Base-by-base conservation (phyloP, 2,797 vertebrate genomes). In the Iguana delicatissima region DNA sequence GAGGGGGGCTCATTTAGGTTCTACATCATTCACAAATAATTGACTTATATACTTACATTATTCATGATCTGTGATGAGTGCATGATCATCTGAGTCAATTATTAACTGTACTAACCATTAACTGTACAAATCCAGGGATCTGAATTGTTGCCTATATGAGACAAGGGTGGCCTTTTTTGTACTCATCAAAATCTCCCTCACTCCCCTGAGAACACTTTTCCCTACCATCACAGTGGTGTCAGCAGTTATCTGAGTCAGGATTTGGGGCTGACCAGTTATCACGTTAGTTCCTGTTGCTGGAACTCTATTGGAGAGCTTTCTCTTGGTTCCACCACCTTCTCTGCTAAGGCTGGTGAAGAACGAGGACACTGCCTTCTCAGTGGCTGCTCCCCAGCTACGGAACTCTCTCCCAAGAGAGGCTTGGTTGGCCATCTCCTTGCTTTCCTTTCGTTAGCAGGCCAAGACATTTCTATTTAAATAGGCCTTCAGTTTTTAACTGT, bases 41-140 rank as follows among this genome's bases (percentile, higher is more conserved):
- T 85, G 38, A 85, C 24, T 80, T 77, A 24, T 2, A 90, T 79
- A 85, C 24, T 80, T 77, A 32, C 3, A 90, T 79, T 86, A 83
- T 86, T 84, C 32, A 59, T 59, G 69, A 24, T 89, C 89, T 88
- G n/a, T 42, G 38, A 38, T 89, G 35, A 55, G 90, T 89, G 20
- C 38, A 57, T 90, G 88, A 32, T 89, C 2, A 67, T 38, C 67
- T 29, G 55, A 59, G n/a, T 59, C 64, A 42, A 77, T 38, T 46
- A 59, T 32, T 38, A 62, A 29, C 32, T 20, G 57, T 20, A 59
- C 38, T 46, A 42, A 77, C 26, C 32, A 59, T 32, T 38, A 62
- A 29, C 32, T 20, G 57, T 20, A 59, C 38, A 72, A 80, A 57
- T 80, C 32, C 62, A 86, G 50, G 22, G 2, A 24, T 16, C 7